Evolutionary conservation across 1,140 invertebrate species (phyloP).

Genomic region (Magallana ariakensis): DNA sequence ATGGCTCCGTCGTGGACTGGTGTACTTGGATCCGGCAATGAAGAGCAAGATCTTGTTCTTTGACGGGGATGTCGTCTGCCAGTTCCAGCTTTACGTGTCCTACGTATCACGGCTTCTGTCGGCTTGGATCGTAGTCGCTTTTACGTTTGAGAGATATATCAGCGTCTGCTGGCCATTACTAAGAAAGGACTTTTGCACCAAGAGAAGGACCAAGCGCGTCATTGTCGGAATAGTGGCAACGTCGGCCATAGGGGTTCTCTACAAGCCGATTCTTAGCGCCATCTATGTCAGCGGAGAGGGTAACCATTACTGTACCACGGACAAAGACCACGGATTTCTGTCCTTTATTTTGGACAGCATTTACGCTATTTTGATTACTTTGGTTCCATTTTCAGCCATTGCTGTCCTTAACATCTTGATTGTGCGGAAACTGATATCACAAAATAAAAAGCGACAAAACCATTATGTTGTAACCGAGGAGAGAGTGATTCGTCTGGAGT

Average conservation of each 20-base stretch:
- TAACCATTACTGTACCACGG: slow-evolving; percentile 56
- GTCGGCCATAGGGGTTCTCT: slow-evolving; percentile 50
- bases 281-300: slow-evolving; percentile 45
- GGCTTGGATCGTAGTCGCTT: slow-evolving; percentile 71
- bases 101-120: slow-evolving; percentile 70
- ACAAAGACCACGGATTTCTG: slow-evolving; percentile 54
- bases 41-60: slow-evolving; percentile 53
- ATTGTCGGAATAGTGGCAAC: slow-evolving; percentile 43
- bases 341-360: slow-evolving; percentile 69
- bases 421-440: slow-evolving; percentile 58
- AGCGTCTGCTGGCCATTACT: slow-evolving; percentile 86
- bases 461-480: slow-evolving; percentile 58
- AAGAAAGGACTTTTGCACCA: slow-evolving; percentile 56
- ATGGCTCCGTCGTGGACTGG: slow-evolving; percentile 65
- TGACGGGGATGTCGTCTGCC: slow-evolving; percentile 65
- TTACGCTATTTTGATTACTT: slow-evolving; percentile 66
- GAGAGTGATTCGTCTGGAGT: slow-evolving; percentile 64
- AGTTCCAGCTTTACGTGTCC: slow-evolving; percentile 65
- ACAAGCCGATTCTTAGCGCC: slow-evolving; percentile 62
- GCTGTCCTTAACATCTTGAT: slow-evolving; percentile 65
- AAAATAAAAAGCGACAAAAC: slow-evolving; percentile 54
- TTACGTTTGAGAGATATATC: slow-evolving; percentile 86
- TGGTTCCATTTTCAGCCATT: slow-evolving; percentile 66
- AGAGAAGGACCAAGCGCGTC: slow-evolving; percentile 44
- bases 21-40: slow-evolving; percentile 44